phyloP scores from a whole-genome alignment of 2,888 invertebrate genomes.

The Pedicia rivosa region DNA sequence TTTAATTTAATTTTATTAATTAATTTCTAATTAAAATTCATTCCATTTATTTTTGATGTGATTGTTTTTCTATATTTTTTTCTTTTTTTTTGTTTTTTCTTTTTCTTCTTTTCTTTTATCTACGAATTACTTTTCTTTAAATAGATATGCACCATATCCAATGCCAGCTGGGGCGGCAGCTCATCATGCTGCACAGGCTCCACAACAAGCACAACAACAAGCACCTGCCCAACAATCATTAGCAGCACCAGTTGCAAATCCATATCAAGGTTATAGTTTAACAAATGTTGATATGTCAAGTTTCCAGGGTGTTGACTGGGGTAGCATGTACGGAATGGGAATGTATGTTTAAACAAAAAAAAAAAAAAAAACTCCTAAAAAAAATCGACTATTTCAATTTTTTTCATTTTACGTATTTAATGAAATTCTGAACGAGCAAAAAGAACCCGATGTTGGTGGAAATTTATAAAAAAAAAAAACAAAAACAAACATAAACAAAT shows the following conservation, averaged over 20 bases:
- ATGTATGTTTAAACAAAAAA: constrained; percentile 55
- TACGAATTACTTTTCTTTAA: neutral
- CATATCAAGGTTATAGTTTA: constrained; percentile 62
- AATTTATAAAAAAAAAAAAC: no score
- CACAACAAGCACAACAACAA: constrained; percentile 10
- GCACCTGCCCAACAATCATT: constrained; percentile 22
- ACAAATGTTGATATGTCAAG: constrained; percentile 85
- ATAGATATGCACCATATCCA: constrained; percentile 46
- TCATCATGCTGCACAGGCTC: constrained; percentile 33
- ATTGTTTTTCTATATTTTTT: no score
- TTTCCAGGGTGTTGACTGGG: constrained; percentile 85
- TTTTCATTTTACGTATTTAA: no score
- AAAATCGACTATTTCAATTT: no score
- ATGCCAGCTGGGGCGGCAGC: constrained; percentile 36
- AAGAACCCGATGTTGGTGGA: no score
- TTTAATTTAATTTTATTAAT: no score
- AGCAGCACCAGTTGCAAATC: constrained; percentile 46
- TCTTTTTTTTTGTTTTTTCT: neutral
- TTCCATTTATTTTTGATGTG: no score
- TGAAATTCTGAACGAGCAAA: no score
- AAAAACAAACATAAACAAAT: no score
- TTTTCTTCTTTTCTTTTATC: no score
- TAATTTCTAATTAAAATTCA: neutral
- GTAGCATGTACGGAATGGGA: constrained; percentile 81
- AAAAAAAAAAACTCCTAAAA: neutral